Evolutionary conservation across 2,888 invertebrate species (phyloP), one percentile per base, ranked within the genome.

Genomic region (Agrotis puta): DNA sequence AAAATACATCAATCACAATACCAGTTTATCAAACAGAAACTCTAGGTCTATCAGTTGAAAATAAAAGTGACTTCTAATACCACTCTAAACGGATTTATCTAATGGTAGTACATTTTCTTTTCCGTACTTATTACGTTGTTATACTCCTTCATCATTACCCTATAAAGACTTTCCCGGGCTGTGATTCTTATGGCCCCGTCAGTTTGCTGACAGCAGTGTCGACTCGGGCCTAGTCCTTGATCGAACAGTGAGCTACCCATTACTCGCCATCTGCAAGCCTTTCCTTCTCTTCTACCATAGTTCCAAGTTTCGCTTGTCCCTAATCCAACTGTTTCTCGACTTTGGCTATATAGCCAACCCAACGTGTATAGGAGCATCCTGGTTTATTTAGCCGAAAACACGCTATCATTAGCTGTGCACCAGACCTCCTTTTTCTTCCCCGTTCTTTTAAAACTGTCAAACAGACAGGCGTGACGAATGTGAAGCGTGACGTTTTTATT

Each of bases 1-100:
- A 86, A 85, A 62, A 76, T 72, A 69, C 85, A 83, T 86, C 80
- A 85, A 78, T 83, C 81, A 78, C 75, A 85, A 79, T 79, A 77
- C 53, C 54, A 33, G 72, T 72, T 70, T 77, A 78, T 78, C 76
- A 72, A 76, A 74, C 56, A 39, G 53, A 70, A 64, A 77, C 53
- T 63, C 33, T 62, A 64, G 62, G 63, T 67, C 47, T 58, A 67
- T 53, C 51, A 22, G 43, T 53, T 1, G n/a, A 24, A 65, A 69
- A 71, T 57, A 64, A 45, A 68, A n/a, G 11, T 53, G 71, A 50
- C 48, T 50, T 24, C 50, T 14, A 22, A 59, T 77, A 13, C 18
- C n/a, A n/a, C n/a, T n/a, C n/a, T n/a, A n/a, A n/a, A n/a, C n/a
- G 7, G 3, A 47, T 47, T 56, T 18, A 24, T 33, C 14, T 16